These are phyloP conservation scores for Pammene aurita DNA, from an alignment of 2,888 invertebrate species.

Conservation along the genomic window DNA sequence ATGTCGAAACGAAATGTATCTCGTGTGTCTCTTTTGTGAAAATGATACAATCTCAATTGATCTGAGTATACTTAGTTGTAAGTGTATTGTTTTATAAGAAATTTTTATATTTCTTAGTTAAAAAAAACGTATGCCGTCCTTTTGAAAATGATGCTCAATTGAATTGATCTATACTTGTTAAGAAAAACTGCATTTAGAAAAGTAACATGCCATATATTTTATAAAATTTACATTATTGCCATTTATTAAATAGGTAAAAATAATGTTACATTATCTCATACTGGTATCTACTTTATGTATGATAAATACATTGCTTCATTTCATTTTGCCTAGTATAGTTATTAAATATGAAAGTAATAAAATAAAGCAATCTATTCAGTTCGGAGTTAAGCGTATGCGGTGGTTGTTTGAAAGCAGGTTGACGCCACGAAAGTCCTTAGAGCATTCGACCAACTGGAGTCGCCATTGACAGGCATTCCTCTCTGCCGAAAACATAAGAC, in stretches of 20 bases:
- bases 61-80: slow-evolving; percentile 23
- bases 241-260: slow-evolving; percentile 65
- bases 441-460: no score
- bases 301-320: slow-evolving; percentile 67
- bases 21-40: neutral
- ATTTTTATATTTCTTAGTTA: neutral
- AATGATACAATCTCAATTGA: slow-evolving; percentile 29
- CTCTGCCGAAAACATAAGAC: no score
- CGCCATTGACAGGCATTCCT: no score
- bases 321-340: slow-evolving; percentile 57
- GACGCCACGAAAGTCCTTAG: slow-evolving; percentile 3
- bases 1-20: neutral
- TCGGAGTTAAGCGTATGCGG: slow-evolving; percentile 42
- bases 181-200: slow-evolving; percentile 64
- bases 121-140: slow-evolving; percentile 50
- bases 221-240: slow-evolving; percentile 72
- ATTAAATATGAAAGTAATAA: slow-evolving; percentile 52
- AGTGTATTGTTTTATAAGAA: slow-evolving; percentile 3
- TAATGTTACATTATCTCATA: slow-evolving; percentile 45
- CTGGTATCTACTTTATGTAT: slow-evolving; percentile 41
- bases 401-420: slow-evolving; percentile 31
- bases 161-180: slow-evolving; percentile 39
- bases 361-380: slow-evolving; percentile 62
- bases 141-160: slow-evolving; percentile 58
- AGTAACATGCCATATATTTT: slow-evolving; percentile 83